Evolutionary conservation across 2,888 invertebrate genomes (phyloP).

Genomic region (Melinaea marsaeus): DNA sequence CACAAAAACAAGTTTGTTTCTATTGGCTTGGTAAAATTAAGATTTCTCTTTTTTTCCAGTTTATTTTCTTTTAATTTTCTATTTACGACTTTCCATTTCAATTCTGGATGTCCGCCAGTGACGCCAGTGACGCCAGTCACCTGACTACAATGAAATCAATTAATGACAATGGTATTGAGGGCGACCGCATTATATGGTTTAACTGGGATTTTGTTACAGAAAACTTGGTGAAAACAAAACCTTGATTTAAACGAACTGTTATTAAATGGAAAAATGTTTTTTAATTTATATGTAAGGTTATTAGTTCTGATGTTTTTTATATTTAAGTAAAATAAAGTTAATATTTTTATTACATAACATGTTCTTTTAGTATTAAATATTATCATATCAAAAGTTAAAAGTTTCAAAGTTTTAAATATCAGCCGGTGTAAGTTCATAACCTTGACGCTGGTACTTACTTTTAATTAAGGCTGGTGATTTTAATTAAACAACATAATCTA

Average conservation of each 20-base stretch:
- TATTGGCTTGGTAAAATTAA: slow-evolving; percentile 1
- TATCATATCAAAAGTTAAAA: no score
- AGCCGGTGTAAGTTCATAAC: no score
- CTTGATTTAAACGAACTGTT: not conserved
- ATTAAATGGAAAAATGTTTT: not conserved
- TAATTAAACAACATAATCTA: no score
- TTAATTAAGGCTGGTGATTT: no score
- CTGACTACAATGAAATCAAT: not conserved
- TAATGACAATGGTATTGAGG: not conserved
- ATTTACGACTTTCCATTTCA: not conserved
- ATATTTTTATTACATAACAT: no score
- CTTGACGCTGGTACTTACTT: no score
- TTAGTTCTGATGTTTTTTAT: no score
- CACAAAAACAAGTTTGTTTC: slow-evolving; percentile 6
- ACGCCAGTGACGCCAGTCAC: slow-evolving; percentile 2
- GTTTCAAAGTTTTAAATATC: no score
- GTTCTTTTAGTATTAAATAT: no score
- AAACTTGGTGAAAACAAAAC: not conserved
- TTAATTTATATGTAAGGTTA: not conserved
- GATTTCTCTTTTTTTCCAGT: not conserved
- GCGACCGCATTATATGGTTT: not conserved
- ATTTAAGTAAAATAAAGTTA: no score
- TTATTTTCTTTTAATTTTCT: slow-evolving; percentile 1
- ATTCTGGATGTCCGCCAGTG: slow-evolving; percentile 8
- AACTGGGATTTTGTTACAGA: not conserved